Evolutionary conservation across 2,797 vertebrate species (phyloP).

Genomic region (Pangasius mekongensis): DNA sequence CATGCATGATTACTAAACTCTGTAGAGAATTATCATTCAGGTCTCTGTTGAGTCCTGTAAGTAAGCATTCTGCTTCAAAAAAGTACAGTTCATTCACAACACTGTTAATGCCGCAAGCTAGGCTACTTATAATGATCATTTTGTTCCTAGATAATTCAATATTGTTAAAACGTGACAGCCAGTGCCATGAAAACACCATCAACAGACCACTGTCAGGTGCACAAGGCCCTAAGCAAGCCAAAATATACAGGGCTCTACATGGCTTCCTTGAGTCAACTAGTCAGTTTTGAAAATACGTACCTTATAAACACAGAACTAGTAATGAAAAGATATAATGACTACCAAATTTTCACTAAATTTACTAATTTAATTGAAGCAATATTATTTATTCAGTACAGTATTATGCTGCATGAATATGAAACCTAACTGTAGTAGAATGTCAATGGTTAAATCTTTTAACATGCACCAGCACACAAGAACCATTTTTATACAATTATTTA

Average conservation of each 20-base stretch:
- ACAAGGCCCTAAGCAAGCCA: neutral
- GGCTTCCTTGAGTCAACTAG: neutral
- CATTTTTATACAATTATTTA: no score
- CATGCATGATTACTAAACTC: neutral
- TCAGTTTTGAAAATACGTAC: neutral
- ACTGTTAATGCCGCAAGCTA: neutral
- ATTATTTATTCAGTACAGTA: neutral
- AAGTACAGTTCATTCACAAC: neutral
- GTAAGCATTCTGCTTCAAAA: neutral
- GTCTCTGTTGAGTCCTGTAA: neutral
- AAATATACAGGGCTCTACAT: neutral
- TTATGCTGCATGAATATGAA: neutral
- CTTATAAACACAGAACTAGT: neutral
- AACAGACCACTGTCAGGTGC: neutral
- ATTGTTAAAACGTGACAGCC: neutral
- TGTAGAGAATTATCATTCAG: neutral
- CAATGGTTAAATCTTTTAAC: neutral
- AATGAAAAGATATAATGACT: neutral
- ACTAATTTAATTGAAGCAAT: neutral
- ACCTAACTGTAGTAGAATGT: neutral
- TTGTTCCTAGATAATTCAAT: neutral
- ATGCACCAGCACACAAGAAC: neutral
- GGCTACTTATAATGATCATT: neutral
- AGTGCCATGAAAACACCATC: neutral
- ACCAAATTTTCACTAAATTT: neutral